These are phyloP conservation scores for Leptinotarsa juncta DNA, from an alignment of 2,888 invertebrate genomes.

Conservation along the genomic window DNA sequence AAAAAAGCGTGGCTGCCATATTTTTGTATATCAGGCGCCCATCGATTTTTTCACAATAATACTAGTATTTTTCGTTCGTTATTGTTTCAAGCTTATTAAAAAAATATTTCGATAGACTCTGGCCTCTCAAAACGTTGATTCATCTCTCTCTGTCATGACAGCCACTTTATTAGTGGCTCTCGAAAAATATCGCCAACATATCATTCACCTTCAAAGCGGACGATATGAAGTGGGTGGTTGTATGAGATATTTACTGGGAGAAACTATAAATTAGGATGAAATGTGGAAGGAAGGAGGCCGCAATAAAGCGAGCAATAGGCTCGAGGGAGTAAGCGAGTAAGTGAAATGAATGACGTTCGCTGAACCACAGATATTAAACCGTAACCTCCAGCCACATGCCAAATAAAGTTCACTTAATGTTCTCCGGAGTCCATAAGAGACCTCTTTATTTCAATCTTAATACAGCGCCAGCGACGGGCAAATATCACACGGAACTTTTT, in stretches of 20 bases:
- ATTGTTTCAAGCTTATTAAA: too few species aligned
- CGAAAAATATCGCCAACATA: background rate
- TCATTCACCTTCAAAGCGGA: slow-evolving; percentile 8
- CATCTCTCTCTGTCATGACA: background rate
- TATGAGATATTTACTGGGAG: slow-evolving; percentile 37
- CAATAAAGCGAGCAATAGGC: slow-evolving; percentile 61
- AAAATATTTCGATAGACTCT: too few species aligned
- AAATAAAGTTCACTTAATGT: slow-evolving; percentile 65
- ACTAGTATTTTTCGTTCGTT: too few species aligned
- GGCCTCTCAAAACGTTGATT: background rate
- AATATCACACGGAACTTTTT: slow-evolving; percentile 34
- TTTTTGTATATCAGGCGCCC: too few species aligned
- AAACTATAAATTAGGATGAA: slow-evolving; percentile 54
- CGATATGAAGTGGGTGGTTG: slow-evolving; percentile 25
- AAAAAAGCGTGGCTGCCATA: too few species aligned
- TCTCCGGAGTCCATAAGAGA: slow-evolving; percentile 48
- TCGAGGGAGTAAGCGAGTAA: slow-evolving; percentile 58
- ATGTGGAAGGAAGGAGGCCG: slow-evolving; percentile 54
- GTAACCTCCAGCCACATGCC: slow-evolving; percentile 63
- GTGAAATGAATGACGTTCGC: slow-evolving; percentile 65
- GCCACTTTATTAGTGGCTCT: background rate
- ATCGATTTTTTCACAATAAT: too few species aligned
- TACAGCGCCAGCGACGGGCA: slow-evolving; percentile 27
- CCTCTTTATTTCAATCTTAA: slow-evolving; percentile 46
- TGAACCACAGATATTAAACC: slow-evolving; percentile 65